Evolutionary conservation across 2,888 invertebrate genomes (phyloP).

Genomic region (Dasysyrphus albostriatus): DNA sequence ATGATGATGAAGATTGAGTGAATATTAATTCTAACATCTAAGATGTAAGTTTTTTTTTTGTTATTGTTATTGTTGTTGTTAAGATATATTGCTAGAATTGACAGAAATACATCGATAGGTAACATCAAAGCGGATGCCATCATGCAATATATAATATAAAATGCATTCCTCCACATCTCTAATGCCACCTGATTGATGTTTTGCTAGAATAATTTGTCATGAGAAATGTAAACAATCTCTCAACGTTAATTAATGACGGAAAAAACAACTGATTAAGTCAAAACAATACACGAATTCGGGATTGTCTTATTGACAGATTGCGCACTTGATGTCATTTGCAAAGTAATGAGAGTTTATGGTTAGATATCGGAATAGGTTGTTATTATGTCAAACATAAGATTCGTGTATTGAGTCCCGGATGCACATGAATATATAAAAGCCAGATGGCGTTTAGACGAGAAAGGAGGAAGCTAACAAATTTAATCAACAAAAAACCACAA

Average conservation of each 20-base stretch:
- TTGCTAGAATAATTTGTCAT: constrained; percentile 54
- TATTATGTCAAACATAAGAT: not conserved
- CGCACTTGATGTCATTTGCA: constrained; percentile 32
- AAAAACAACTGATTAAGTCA: constrained; percentile 64
- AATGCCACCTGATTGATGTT: constrained; percentile 66
- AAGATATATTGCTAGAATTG: constrained; percentile 27
- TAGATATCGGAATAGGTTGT: not conserved
- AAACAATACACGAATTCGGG: constrained; percentile 43
- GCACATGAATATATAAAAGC: not conserved
- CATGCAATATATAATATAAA: constrained; percentile 4
- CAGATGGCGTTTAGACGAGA: too few species aligned
- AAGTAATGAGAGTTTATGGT: constrained; percentile 30
- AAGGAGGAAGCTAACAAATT: not conserved
- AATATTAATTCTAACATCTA: constrained; percentile 65
- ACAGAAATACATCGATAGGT: constrained; percentile 14
- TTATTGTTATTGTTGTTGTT: not conserved
- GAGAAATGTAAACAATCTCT: constrained; percentile 50
- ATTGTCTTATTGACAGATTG: constrained; percentile 59
- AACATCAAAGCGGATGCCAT: constrained; percentile 50
- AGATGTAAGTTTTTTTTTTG: constrained; percentile 39
- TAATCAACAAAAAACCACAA: too few species aligned
- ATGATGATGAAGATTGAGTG: constrained; percentile 68
- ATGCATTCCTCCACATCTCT: constrained; percentile 33
- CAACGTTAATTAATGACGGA: constrained; percentile 46
- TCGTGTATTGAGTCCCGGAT: constrained; percentile 3